Percentiles rank a stretch among this genome's conserved stretches.
Evolutionary conservation across 1,140 invertebrate genomes (phyloP).

Genomic region (Drosophila melanogaster): DNA sequence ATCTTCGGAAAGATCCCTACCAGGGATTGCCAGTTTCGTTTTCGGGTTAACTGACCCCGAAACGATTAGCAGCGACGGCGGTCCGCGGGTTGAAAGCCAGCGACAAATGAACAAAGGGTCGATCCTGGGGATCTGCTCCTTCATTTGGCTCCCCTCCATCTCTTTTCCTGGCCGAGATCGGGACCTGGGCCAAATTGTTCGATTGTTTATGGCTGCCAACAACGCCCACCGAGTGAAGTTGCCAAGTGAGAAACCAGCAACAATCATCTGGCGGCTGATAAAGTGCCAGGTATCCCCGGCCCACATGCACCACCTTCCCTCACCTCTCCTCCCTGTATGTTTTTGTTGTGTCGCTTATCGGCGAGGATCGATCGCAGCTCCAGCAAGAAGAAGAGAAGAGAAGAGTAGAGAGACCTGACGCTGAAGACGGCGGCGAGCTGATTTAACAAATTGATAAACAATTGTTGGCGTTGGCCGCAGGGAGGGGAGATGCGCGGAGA

Average conservation of each 20-base stretch:
- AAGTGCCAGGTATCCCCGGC: conserved; percentile 39
- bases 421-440: conserved; percentile 54
- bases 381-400: conserved; percentile 9
- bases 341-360: conserved; percentile 69
- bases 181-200: conserved; percentile 71
- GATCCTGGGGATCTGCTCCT: conserved; percentile 19
- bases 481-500: background rate
- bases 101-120: conserved; percentile 82
- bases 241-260: conserved; percentile 81
- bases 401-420: conserved; percentile 13
- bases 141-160: background rate
- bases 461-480: conserved; percentile 74
- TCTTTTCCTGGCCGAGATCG: conserved; percentile 39
- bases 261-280: conserved; percentile 80
- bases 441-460: conserved; percentile 84
- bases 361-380: conserved; percentile 77
- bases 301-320: background rate
- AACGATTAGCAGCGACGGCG: conserved; percentile 74
- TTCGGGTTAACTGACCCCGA: conserved; percentile 74
- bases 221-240: conserved; percentile 70
- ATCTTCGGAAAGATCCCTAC: conserved; percentile 10
- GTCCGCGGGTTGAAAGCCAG: conserved; percentile 50
- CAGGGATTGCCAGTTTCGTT: conserved; percentile 11
- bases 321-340: conserved; percentile 30
- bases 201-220: conserved; percentile 81